phyloP scores from a whole-genome alignment of 2,888 invertebrate genomes.

The Ichneumon xanthorius region DNA sequence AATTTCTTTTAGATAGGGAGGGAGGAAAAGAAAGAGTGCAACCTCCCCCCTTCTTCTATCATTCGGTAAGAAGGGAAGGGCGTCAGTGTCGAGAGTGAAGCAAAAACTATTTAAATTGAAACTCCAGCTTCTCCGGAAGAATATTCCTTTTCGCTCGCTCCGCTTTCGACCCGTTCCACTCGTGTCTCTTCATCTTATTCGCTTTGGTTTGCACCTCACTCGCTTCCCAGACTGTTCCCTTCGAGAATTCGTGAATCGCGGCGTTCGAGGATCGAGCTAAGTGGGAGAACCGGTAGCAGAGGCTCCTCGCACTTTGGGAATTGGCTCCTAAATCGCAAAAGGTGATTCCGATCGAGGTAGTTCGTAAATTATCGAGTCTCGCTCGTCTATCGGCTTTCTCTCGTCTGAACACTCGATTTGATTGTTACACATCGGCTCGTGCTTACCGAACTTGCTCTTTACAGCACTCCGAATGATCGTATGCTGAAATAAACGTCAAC shows the following conservation, averaged over 20 bases:
- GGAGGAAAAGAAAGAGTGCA: conserved; percentile 56
- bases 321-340: conserved; percentile 81
- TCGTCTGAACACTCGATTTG: conserved; percentile 16
- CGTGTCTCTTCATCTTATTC: conserved; percentile 54
- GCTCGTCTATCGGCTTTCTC: conserved; percentile 41
- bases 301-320: conserved; percentile 82
- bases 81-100: conserved; percentile 69
- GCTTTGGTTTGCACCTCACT: conserved; percentile 43
- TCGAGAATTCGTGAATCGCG: conserved; percentile 68
- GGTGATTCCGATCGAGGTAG: conserved; percentile 79
- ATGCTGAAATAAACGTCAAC: neutral
- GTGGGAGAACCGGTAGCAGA: conserved; percentile 72
- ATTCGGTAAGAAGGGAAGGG: conserved; percentile 49
- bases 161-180: conserved; percentile 55
- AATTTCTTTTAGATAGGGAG: conserved; percentile 46
- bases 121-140: conserved; percentile 74
- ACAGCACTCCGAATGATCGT: conserved; percentile 1
- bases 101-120: conserved; percentile 81
- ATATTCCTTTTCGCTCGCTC: conserved; percentile 52
- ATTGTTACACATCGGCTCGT: neutral
- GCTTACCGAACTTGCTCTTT: conserved; percentile 60
- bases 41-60: conserved; percentile 49
- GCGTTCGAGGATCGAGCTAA: conserved; percentile 71
- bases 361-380: conserved; percentile 79
- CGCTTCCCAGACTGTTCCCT: conserved; percentile 65